Percentiles rank a stretch among this genome's conserved stretches.
These are phyloP conservation scores for Sebastes matsubarae DNA, from an alignment of 2,797 vertebrate species.

Conservation along the genomic window DNA sequence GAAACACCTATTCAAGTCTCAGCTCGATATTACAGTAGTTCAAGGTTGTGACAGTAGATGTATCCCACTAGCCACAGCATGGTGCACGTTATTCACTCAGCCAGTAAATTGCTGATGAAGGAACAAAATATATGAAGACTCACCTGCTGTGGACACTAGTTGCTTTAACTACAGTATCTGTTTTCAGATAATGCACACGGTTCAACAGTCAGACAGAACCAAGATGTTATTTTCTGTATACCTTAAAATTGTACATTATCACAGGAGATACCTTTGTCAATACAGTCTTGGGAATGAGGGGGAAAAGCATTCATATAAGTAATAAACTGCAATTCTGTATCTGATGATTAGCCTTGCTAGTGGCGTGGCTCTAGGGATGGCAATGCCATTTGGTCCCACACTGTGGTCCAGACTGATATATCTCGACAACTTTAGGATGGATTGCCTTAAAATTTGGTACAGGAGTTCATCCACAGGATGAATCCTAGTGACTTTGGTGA, in stretches of 20 bases:
- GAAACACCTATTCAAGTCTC: background rate
- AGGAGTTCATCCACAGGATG: background rate
- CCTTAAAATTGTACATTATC: background rate
- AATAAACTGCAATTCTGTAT: background rate
- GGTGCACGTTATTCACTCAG: constrained; percentile 31
- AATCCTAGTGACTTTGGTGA: background rate
- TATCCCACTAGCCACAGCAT: constrained; percentile 18
- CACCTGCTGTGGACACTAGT: constrained; percentile 24
- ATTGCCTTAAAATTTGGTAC: background rate
- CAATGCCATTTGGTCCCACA: background rate
- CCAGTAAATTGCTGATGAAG: constrained; percentile 33
- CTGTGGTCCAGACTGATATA: background rate
- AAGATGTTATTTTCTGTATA: background rate
- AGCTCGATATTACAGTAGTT: background rate
- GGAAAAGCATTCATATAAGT: background rate
- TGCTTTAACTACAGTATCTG: background rate
- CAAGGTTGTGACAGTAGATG: constrained; percentile 13
- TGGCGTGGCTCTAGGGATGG: background rate
- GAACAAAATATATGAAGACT: constrained; percentile 10
- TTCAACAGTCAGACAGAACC: background rate
- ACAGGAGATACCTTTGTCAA: background rate
- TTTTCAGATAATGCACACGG: background rate
- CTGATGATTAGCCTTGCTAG: background rate
- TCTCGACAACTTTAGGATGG: background rate
- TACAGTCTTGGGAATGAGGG: background rate